Evolutionary conservation across 2,113 vertebrate genomes (phyloP).

Genomic region (Phodopus roborovskii): DNA sequence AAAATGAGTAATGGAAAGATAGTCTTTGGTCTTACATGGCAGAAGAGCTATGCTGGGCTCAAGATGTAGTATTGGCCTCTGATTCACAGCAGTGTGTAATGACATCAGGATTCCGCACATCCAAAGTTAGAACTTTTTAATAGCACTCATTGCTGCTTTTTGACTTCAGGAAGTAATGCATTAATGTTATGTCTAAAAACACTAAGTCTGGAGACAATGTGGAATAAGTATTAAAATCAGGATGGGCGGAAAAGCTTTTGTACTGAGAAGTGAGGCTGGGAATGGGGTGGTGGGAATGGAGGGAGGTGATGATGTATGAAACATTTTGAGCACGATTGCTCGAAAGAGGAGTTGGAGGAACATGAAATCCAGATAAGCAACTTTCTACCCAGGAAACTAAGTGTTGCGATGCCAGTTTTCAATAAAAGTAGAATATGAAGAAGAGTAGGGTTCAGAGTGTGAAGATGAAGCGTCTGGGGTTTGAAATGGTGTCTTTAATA

Average conservation of each 20-base stretch:
- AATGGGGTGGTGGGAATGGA: neutral
- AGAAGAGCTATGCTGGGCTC: neutral
- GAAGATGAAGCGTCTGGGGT: neutral
- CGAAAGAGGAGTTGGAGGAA: neutral
- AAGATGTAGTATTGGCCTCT: neutral
- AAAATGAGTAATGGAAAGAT: conserved; percentile 32
- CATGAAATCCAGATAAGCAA: neutral
- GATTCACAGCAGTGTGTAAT: neutral
- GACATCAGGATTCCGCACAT: conserved; percentile 1
- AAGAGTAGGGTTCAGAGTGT: neutral
- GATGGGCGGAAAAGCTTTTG: neutral
- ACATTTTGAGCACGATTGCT: neutral
- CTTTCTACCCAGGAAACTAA: neutral
- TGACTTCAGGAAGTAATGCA: neutral
- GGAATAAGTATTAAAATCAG: neutral
- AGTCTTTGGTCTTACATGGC: conserved; percentile 22
- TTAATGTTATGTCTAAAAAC: neutral
- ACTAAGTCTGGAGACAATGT: neutral
- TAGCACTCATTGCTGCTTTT: neutral
- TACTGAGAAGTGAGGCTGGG: neutral
- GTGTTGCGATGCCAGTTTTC: neutral
- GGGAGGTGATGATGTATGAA: neutral
- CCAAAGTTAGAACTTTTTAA: conserved; percentile 14
- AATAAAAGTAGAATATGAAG: neutral
- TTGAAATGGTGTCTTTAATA: neutral